Evolutionary conservation across 2,797 vertebrate species (phyloP), one percentile per base, ranked within the genome.

Genomic region (Limnodromus scolopaceus): DNA sequence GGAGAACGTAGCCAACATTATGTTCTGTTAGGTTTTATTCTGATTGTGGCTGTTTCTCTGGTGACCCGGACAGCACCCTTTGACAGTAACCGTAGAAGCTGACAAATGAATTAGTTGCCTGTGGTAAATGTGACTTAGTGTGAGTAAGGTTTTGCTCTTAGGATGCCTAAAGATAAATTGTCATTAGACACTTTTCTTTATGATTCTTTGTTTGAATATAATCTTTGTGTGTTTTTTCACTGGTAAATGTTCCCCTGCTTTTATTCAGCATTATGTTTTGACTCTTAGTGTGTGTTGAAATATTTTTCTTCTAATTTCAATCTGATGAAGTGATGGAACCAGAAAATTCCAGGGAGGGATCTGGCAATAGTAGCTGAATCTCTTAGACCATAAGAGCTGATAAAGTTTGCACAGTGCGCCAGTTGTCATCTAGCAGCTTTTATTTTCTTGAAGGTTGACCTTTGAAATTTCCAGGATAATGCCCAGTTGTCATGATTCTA

Each of bases 1-100:
- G 32, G 27, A 63, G 36, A 46, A 11, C 0, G 0, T 13, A 77
- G 30, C 16, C 11, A 72, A 13, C 0, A 0, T 74, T 53, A 8
- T 11, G 25, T 74, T 82, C 34, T 82, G 5, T 64, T 55, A 43
- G 30, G 8, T 60, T 85, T 89, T 76, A 55, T 43, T 64, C 20
- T 69, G 36, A 22, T 57, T 5, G 2, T 79, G 27, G 5, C 34
- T 86, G 3, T 83, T 93, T 90, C 16, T 61, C 22, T 90, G 23
- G 43, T 95, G 80, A 68, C 24, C 16, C 74, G n/a, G 64, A 28
- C 23, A 68, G 9, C 25, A 39, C 10, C 10, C 51, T 93, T 75
- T 89, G 63, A 70, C n/a, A 39, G 45, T 82, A 83, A 48, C 30
- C 22, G 2, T 41, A 61, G 65, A 72, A 60, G 65, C 61, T 87